Percentiles rank a stretch among this genome's conserved stretches.
Evolutionary conservation across 2,888 invertebrate genomes (phyloP).

Genomic region (Nesidiocoris tenuis): DNA sequence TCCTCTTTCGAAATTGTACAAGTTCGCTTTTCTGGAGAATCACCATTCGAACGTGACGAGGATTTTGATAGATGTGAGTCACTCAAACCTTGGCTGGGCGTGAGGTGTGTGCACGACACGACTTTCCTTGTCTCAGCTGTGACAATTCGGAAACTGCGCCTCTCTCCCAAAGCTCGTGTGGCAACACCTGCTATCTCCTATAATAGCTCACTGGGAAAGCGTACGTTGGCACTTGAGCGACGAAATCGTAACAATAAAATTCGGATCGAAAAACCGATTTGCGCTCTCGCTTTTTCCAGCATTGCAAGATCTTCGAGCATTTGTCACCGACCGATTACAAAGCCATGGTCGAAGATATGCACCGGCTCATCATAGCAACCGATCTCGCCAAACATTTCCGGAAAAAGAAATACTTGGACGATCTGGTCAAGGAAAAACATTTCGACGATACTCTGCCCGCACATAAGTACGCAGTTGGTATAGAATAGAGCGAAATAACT

Average conservation of each 20-base stretch:
- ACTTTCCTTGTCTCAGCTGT: too few species aligned
- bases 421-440: slow-evolving; percentile 57
- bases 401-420: slow-evolving; percentile 59
- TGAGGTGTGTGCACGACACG: too few species aligned
- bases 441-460: slow-evolving; percentile 59
- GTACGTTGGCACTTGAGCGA: too few species aligned
- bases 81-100: too few species aligned
- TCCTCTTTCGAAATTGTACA: slow-evolving; percentile 60
- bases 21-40: slow-evolving; percentile 61
- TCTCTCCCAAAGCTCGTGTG: too few species aligned
- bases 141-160: too few species aligned
- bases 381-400: slow-evolving; percentile 62
- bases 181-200: too few species aligned
- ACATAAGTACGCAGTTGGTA: slow-evolving; percentile 55
- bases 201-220: too few species aligned
- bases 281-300: too few species aligned
- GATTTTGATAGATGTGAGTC: slow-evolving; percentile 60
- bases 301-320: slow-evolving; percentile 58
- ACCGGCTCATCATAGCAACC: slow-evolving; percentile 62
- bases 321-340: slow-evolving; percentile 55
- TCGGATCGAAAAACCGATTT: too few species aligned
- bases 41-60: slow-evolving; percentile 63
- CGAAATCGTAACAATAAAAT: too few species aligned
- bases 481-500: too few species aligned
- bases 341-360: slow-evolving; percentile 59